Conservation (phyloP, 2,888 invertebrate species). For the Orchesella flavescens region DNA sequence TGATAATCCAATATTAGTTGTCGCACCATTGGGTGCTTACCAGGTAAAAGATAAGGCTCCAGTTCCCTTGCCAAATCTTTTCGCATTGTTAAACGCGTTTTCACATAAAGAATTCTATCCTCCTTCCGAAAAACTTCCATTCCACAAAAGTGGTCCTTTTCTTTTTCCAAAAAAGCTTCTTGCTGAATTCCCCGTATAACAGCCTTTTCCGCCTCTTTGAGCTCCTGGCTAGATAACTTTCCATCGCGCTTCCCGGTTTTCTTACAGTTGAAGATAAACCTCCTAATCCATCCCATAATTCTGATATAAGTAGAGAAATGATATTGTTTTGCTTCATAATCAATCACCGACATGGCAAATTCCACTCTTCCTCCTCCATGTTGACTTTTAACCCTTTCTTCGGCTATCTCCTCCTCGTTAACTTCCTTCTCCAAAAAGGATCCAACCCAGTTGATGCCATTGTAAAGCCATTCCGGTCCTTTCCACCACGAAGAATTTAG, state of each 20-base stretch:
- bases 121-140: no score
- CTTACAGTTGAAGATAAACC: no score
- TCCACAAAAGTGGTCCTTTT: no score
- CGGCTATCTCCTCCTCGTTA: background rate
- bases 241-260: no score
- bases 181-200: no score
- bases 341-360: background rate
- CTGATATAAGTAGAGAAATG: no score
- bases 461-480: constrained; percentile 30
- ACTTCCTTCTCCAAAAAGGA: background rate
- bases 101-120: background rate
- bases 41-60: constrained; percentile 10
- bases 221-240: background rate
- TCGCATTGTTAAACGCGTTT: background rate
- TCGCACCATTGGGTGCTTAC: background rate
- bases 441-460: background rate
- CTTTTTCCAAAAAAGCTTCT: no score
- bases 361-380: background rate
- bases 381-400: background rate
- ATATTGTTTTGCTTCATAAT: no score
- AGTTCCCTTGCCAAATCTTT: background rate
- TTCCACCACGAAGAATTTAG: constrained; percentile 4
- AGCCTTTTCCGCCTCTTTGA: constrained; percentile 2
- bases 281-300: no score
- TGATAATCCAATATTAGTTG: constrained; percentile 3